A percentile compares a stretch with the other conserved stretches of the same genome.
These are phyloP conservation scores for Drosophila bifasciata DNA, from an alignment of 1,140 invertebrate genomes.

Conservation along the genomic window DNA sequence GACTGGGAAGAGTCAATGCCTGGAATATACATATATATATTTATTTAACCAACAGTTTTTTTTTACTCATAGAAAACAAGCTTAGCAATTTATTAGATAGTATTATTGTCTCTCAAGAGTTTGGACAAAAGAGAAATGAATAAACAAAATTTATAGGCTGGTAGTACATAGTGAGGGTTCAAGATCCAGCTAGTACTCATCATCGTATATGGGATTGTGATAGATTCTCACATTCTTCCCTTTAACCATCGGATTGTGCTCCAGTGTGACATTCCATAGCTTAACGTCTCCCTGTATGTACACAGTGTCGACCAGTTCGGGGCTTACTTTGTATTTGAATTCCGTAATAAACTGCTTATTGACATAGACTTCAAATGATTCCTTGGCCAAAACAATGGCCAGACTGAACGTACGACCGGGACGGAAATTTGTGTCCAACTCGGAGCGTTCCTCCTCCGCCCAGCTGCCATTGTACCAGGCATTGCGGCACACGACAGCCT, in stretches of 20 bases:
- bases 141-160: constrained; percentile 1
- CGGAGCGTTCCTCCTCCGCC: constrained; percentile 84
- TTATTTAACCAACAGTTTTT: constrained; percentile 1
- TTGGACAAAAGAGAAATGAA: constrained; percentile 18
- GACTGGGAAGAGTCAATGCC: too few relatives aligned
- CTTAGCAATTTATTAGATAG: constrained; percentile 13
- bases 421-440: constrained; percentile 84
- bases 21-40: too few relatives aligned
- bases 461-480: constrained; percentile 84
- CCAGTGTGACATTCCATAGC: constrained; percentile 72
- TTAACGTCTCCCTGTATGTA: constrained; percentile 85
- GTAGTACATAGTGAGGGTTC: too few relatives aligned
- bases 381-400: constrained; percentile 74
- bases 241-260: constrained; percentile 58
- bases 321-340: constrained; percentile 76
- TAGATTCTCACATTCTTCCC: constrained; percentile 68
- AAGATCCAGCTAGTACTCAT: constrained; percentile 40
- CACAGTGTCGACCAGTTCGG: constrained; percentile 82
- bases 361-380: constrained; percentile 84
- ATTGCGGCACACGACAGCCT: constrained; percentile 84
- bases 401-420: constrained; percentile 84
- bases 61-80: constrained; percentile 3
- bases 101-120: constrained; percentile 62
- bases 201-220: constrained; percentile 59
- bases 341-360: constrained; percentile 84